These are phyloP conservation scores for Capitulum mitella DNA, from an alignment of 2,888 invertebrate genomes.

Conservation along the genomic window DNA sequence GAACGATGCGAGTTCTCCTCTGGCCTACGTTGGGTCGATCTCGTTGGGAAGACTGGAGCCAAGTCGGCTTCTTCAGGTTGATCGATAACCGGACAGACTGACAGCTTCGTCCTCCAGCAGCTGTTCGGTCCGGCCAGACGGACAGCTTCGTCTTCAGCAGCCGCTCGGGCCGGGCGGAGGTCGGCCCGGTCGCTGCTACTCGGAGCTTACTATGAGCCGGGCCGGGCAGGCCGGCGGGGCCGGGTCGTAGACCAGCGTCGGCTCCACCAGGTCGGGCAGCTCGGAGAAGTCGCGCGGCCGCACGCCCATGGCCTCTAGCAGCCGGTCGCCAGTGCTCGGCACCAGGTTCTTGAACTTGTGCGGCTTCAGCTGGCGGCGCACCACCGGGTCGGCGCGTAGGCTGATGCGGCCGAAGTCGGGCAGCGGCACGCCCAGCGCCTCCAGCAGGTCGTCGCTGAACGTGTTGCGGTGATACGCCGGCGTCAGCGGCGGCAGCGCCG, in stretches of 20 bases:
- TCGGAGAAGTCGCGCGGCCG: background rate
- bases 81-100: no score
- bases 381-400: background rate
- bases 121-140: no score
- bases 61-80: no score
- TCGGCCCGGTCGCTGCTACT: no score
- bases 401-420: background rate
- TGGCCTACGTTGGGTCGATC: no score
- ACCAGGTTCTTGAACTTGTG: background rate
- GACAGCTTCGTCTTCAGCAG: no score
- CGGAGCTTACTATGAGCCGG: no score
- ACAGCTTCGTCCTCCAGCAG: no score
- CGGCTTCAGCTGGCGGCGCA: background rate
- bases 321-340: background rate
- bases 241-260: background rate
- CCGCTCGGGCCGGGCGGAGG: no score
- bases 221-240: background rate
- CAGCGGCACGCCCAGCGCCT: background rate
- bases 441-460: slow-evolving; percentile 5
- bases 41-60: no score
- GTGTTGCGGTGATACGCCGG: background rate
- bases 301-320: slow-evolving; percentile 1
- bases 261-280: slow-evolving; percentile 15
- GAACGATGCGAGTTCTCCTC: no score
- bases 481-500: background rate